These are phyloP conservation scores for Lasaia peninsularis DNA, from an alignment of 1,140 invertebrate genomes.

Conservation along the genomic window DNA sequence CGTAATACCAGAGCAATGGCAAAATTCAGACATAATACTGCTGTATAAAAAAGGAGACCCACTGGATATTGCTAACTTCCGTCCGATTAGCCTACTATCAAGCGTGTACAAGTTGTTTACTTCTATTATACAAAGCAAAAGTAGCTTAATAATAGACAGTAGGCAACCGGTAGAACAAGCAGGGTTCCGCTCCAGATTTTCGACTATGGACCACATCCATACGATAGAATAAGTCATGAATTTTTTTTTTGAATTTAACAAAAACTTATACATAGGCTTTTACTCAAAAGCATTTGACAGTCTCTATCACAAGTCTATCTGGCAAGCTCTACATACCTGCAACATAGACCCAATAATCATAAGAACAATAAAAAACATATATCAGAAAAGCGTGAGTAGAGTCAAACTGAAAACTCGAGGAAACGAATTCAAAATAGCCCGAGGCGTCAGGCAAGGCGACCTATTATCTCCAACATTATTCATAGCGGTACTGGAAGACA, in stretches of 20 bases:
- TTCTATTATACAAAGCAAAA: conserved; percentile 12
- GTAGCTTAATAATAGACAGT: conserved; percentile 3
- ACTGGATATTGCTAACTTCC: conserved; percentile 14
- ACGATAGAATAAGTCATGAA: conserved; percentile 12
- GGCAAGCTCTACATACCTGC: background rate
- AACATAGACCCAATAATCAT: conserved; percentile 12
- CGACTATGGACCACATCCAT: conserved; percentile 17
- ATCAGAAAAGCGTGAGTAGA: background rate
- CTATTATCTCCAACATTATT: background rate
- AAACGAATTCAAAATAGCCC: background rate
- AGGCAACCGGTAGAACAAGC: conserved; percentile 13
- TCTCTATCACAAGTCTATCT: too few species aligned
- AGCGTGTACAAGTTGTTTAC: conserved; percentile 15
- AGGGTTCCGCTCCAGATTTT: conserved; percentile 15
- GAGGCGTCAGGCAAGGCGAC: background rate
- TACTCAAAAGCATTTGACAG: too few species aligned
- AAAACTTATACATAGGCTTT: background rate
- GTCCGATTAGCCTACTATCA: conserved; percentile 13
- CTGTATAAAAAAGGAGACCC: conserved; percentile 19
- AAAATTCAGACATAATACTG: conserved; percentile 7
- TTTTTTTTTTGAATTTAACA: conserved; percentile 14
- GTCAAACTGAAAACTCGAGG: background rate
- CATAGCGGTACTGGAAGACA: background rate
- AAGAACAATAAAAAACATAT: conserved; percentile 1
- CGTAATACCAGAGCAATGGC: conserved; percentile 14